Conservation (phyloP, 2,888 invertebrate species). For the Coecobrya sp. region DNA sequence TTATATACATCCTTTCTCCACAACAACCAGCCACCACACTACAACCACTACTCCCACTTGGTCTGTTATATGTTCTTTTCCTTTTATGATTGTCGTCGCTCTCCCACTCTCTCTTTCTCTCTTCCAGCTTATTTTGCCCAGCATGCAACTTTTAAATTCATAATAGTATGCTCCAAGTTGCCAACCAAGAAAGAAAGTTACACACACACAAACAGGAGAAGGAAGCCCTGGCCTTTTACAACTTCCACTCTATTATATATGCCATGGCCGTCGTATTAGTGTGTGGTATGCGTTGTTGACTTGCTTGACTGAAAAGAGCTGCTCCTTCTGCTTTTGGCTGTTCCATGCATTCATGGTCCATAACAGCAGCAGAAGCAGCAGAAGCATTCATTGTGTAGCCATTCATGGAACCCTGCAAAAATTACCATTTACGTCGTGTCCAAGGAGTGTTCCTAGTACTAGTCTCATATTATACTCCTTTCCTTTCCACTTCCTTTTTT, state of each 20-base stretch:
- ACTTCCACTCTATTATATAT: slow-evolving; percentile 51
- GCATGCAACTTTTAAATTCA: slow-evolving; percentile 32
- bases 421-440: slow-evolving; percentile 6
- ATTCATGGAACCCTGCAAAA: slow-evolving; percentile 13
- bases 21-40: neutral
- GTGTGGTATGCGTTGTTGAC: slow-evolving; percentile 35
- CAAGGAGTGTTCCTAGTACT: neutral
- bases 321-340: neutral
- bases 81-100: slow-evolving; percentile 38
- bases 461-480: neutral
- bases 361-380: neutral
- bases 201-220: slow-evolving; percentile 35
- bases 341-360: slow-evolving; percentile 23
- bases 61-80: slow-evolving; percentile 30
- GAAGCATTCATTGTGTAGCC: slow-evolving; percentile 19
- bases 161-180: slow-evolving; percentile 23
- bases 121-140: slow-evolving; percentile 14
- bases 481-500: neutral
- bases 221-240: slow-evolving; percentile 45
- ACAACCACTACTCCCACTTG: slow-evolving; percentile 10
- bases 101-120: neutral
- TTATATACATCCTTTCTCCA: slow-evolving; percentile 34
- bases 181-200: slow-evolving; percentile 25
- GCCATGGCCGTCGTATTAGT: slow-evolving; percentile 1
- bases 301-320: slow-evolving; percentile 15